These are phyloP conservation scores for Acheta domesticus DNA, from an alignment of 2,888 invertebrate species.

Conservation along the genomic window DNA sequence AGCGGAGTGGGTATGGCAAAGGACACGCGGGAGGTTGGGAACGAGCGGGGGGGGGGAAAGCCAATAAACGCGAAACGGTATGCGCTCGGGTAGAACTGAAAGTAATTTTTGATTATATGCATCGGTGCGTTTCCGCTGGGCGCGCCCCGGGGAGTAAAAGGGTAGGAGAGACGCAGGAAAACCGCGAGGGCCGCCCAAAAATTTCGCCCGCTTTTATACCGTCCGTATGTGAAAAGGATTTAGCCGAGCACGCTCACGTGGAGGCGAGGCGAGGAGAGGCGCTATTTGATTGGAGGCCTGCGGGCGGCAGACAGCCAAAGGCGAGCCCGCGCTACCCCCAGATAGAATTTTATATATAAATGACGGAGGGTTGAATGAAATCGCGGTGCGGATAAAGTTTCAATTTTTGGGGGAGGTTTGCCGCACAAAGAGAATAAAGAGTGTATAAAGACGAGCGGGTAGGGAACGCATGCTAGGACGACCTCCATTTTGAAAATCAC, in stretches of 20 bases:
- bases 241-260: neutral
- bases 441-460: neutral
- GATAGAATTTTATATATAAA: neutral
- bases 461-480: neutral
- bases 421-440: constrained; percentile 18
- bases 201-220: neutral
- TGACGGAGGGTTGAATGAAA: constrained; percentile 18
- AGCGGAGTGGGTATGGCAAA: too few species aligned
- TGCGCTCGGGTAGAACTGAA: constrained; percentile 18
- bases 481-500: neutral
- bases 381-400: constrained; percentile 18
- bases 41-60: neutral
- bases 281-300: neutral
- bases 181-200: neutral
- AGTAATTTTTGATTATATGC: constrained; percentile 6
- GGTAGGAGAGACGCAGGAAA: neutral
- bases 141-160: neutral
- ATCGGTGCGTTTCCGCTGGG: neutral
- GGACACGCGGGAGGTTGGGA: too few species aligned
- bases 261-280: neutral
- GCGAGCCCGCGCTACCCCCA: neutral
- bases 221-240: constrained; percentile 10
- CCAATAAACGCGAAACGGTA: constrained; percentile 11
- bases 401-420: neutral
- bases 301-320: neutral